These are phyloP conservation scores for Columba guinea DNA, from an alignment of 2,797 vertebrate species.

Conservation along the genomic window DNA sequence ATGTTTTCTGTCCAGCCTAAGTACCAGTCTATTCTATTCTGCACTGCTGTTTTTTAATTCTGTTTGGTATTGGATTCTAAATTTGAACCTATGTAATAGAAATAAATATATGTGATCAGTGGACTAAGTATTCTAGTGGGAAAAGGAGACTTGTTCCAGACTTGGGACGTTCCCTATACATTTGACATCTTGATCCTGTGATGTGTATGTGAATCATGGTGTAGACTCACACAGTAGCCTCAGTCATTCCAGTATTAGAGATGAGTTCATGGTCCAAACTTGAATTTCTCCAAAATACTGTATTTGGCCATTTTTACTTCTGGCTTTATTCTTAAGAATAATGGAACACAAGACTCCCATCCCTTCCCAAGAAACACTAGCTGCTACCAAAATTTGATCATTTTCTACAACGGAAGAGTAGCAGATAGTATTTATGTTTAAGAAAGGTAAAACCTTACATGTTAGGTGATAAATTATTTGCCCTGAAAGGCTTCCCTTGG, in stretches of 20 bases:
- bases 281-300: not conserved
- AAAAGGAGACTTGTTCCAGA: not conserved
- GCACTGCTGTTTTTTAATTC: not conserved
- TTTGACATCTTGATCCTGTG: not conserved
- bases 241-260: not conserved
- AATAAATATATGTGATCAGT: not conserved
- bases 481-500: not conserved
- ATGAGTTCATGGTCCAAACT: not conserved
- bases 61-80: not conserved
- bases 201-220: fast-evolving
- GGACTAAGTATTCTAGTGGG: not conserved
- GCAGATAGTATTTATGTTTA: not conserved
- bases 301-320: not conserved
- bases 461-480: not conserved
- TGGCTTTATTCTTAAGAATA: not conserved
- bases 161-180: not conserved
- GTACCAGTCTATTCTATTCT: not conserved
- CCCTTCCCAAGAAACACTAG: not conserved
- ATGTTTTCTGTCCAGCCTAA: not conserved
- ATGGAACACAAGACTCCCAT: not conserved
- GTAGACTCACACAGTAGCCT: not conserved
- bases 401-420: not conserved
- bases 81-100: not conserved
- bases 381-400: not conserved
- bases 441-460: fast-evolving